Percentiles rank a stretch among this genome's conserved stretches.
Conservation (phyloP, 2,888 invertebrate species). For the Aleiodes alternator region DNA sequence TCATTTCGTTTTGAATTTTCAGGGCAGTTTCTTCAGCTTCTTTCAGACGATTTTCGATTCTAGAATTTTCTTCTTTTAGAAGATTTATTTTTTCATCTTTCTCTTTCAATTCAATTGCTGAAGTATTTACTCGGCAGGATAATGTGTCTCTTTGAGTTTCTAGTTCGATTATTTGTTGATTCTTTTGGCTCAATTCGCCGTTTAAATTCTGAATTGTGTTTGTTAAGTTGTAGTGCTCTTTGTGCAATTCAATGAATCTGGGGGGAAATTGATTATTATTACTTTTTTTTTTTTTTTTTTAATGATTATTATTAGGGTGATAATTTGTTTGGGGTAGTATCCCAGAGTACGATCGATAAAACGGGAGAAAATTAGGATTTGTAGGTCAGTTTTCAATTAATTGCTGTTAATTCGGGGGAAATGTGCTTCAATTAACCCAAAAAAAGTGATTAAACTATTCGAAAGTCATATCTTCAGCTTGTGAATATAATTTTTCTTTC, state of each 20-base stretch:
- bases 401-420: too few relatives aligned
- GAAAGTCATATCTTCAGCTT: too few relatives aligned
- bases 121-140: background rate
- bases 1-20: background rate
- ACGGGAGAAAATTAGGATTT: too few relatives aligned
- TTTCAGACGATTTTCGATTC: conserved; percentile 15
- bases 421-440: too few relatives aligned
- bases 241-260: conserved; percentile 28
- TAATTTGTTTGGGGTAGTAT: too few relatives aligned
- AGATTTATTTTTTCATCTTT: conserved; percentile 20
- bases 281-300: too few relatives aligned
- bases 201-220: conserved; percentile 33
- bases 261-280: background rate
- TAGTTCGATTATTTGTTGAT: conserved; percentile 8
- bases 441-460: too few relatives aligned
- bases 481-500: too few relatives aligned
- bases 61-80: conserved; percentile 5
- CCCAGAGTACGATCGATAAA: too few relatives aligned
- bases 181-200: background rate
- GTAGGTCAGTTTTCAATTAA: too few relatives aligned
- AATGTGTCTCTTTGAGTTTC: conserved; percentile 27
- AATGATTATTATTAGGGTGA: background rate
- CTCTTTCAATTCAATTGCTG: conserved; percentile 9
- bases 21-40: conserved; percentile 11
- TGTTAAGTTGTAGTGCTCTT: conserved; percentile 31